Evolutionary conservation across 2,888 invertebrate species (phyloP), one percentile per base, ranked within the genome.

Genomic region (Eretmocerus hayati): DNA sequence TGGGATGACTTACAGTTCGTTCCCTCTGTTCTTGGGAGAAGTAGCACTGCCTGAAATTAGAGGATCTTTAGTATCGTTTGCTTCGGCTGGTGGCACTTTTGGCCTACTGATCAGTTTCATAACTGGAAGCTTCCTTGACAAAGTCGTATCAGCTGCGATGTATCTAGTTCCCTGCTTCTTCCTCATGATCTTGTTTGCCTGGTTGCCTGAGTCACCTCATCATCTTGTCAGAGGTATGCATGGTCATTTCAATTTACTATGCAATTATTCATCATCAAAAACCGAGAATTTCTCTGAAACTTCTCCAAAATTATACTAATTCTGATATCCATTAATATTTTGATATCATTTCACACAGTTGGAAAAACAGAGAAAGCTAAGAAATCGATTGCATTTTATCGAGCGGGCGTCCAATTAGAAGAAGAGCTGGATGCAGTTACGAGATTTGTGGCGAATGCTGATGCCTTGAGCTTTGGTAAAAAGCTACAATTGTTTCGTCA

Each of bases 161-260:
- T 62, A 63, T 45, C 47, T 67, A 11, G 43, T 57, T 4, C 56
- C 65, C 3, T 61, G 56, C 32, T 3, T 64, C 2, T 16, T 54
- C 2, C 63, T 61, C 38, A 46, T 69, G 26, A 30, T 26, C 1
- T 41, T 59, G 1, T 69, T 69, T 41, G 52, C 57, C 9, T 55
- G 61, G 9, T 48, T 69, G 15, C 69, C 70, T 0, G 63, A 64
- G 18, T 65, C 69, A 5, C 67, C 70, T 0, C 58, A 70, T 43
- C 58, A 64, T 21, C 37, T 50, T 1, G 42, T 53, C n/a, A 53
- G 50, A 48, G 38, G 53, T 53, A 18, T 3, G 33, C n/a, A n/a
- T n/a, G n/a, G n/a, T n/a, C n/a, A n/a, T n/a, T n/a, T n/a, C n/a
- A n/a, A n/a, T n/a, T n/a, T n/a, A n/a, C n/a, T n/a, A n/a, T n/a